Percentiles rank a stretch among this genome's conserved stretches.
Conservation (phyloP, 1,140 invertebrate genomes). For the Trichonephila clavipes region DNA sequence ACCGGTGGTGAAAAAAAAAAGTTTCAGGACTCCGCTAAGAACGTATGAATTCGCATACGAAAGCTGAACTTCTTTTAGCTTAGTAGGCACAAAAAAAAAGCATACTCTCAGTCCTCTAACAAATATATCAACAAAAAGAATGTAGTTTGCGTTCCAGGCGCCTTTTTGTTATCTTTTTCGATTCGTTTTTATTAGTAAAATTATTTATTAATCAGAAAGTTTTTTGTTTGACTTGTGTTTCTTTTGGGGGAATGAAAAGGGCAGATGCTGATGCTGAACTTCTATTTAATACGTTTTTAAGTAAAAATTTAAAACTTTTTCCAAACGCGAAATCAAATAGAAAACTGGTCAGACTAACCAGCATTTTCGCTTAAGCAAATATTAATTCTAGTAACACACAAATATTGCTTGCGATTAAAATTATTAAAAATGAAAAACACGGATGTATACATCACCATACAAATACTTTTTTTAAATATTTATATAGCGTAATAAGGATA, state of each 20-base stretch:
- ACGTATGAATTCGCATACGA: neutral
- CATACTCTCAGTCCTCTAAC: neutral
- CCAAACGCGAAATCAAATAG: no score
- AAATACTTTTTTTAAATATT: no score
- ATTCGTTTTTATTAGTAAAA: neutral
- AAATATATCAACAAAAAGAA: neutral
- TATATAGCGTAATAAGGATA: no score
- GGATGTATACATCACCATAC: no score
- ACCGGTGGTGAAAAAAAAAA: neutral
- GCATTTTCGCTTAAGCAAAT: no score
- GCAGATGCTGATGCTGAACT: neutral
- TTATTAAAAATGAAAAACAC: no score
- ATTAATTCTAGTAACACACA: no score
- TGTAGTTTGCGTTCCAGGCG: neutral
- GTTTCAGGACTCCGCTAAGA: neutral
- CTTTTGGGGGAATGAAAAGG: neutral
- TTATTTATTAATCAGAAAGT: neutral
- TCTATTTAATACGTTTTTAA: neutral
- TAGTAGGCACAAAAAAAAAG: neutral
- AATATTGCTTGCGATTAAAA: no score
- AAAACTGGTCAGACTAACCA: no score
- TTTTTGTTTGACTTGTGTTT: neutral
- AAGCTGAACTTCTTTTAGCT: neutral
- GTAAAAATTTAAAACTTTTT: no score
- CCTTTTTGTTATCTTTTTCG: neutral